A percentile compares a stretch with the other conserved stretches of the same genome.
phyloP scores from a whole-genome alignment of 2,888 invertebrate species.

The Macropis europaea region DNA sequence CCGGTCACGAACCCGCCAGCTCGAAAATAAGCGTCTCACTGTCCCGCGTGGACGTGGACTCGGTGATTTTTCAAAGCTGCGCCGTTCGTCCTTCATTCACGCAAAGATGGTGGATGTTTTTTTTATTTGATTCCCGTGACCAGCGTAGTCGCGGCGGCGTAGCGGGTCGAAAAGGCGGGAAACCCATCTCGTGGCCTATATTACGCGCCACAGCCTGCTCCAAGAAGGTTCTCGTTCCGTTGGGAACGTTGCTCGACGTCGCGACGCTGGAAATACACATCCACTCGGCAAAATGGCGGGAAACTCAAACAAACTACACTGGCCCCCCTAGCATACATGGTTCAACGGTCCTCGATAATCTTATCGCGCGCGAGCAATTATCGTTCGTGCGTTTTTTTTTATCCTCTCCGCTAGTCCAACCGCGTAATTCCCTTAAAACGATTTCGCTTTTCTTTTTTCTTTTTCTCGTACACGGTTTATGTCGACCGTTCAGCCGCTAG shows the following conservation, averaged over 20 bases:
- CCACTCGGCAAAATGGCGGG: slow-evolving; percentile 62
- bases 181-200: slow-evolving; percentile 44
- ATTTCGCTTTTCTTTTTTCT: not conserved
- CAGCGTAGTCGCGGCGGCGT: slow-evolving; percentile 61
- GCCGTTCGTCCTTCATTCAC: slow-evolving; percentile 76
- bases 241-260: slow-evolving; percentile 6
- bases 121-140: slow-evolving; percentile 62
- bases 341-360: slow-evolving; percentile 68
- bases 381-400: slow-evolving; percentile 34
- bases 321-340: slow-evolving; percentile 25
- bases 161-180: slow-evolving; percentile 72
- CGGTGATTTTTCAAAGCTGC: slow-evolving; percentile 70
- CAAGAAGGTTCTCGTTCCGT: slow-evolving; percentile 1
- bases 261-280: slow-evolving; percentile 38
- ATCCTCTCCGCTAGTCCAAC: not conserved
- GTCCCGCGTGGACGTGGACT: slow-evolving; percentile 50
- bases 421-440: slow-evolving; percentile 34
- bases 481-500: no score
- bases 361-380: slow-evolving; percentile 66
- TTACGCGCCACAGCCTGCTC: slow-evolving; percentile 14
- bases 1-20: slow-evolving; percentile 3
- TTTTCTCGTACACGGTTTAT: no score
- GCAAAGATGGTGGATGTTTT: slow-evolving; percentile 77
- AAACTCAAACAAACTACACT: slow-evolving; percentile 55
- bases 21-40: slow-evolving; percentile 21